Conservation (phyloP, 2,113 vertebrate species). For the Sinocyclocheilus anophthalmus region DNA sequence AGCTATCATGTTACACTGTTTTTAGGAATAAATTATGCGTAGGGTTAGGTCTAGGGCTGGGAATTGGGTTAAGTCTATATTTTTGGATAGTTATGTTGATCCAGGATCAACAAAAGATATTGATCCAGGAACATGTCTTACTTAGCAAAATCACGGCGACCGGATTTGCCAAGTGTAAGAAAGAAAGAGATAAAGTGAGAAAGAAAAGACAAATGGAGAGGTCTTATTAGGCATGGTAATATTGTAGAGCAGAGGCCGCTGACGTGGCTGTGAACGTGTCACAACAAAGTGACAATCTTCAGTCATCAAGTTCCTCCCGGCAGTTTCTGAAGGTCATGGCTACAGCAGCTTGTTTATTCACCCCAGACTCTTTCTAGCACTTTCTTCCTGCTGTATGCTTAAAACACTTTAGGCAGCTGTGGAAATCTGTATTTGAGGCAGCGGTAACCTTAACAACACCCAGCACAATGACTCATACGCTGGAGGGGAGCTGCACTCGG, state of each 20-base stretch:
- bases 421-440: conserved; percentile 13
- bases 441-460: background rate
- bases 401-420: conserved; percentile 6
- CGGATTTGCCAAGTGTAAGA: conserved; percentile 58
- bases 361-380: background rate
- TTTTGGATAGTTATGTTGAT: too few species aligned
- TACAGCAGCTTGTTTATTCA: conserved; percentile 3
- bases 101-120: too few species aligned
- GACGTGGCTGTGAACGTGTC: background rate
- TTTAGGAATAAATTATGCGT: too few species aligned
- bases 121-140: too few species aligned
- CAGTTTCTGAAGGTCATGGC: conserved; percentile 26
- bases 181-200: conserved; percentile 47
- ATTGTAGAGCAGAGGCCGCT: background rate
- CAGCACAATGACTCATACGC: background rate
- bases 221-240: background rate
- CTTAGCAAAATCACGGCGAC: too few species aligned
- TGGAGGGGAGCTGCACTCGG: background rate
- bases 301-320: conserved; percentile 5
- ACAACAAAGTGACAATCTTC: conserved; percentile 24
- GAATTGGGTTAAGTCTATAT: too few species aligned
- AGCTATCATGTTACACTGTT: too few species aligned
- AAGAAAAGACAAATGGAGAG: conserved; percentile 32
- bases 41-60: too few species aligned
- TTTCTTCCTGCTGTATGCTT: background rate